Evolutionary conservation across 2,797 vertebrate species (phyloP).

Genomic region (Holocentrus rufus): DNA sequence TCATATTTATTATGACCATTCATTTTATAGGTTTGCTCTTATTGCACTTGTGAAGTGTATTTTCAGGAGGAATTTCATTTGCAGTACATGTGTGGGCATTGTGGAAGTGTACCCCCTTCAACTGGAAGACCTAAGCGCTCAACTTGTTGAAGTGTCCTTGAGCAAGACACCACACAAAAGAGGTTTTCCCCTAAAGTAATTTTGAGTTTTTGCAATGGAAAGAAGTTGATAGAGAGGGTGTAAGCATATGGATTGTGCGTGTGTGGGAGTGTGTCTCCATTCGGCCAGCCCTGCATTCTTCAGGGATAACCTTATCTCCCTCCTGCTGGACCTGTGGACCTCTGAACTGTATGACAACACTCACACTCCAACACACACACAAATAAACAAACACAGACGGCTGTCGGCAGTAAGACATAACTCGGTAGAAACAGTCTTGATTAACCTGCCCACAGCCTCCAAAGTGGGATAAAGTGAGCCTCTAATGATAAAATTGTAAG

Average conservation of each 20-base stretch:
- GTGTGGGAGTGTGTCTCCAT: conserved; percentile 60
- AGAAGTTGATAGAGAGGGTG: conserved; percentile 2
- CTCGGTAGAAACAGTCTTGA: neutral
- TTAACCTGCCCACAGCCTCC: neutral
- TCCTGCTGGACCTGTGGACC: conserved; percentile 70
- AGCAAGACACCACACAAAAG: neutral
- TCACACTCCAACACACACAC: neutral
- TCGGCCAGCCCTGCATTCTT: conserved; percentile 73
- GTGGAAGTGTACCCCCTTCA: too few species aligned
- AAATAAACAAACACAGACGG: conserved; percentile 1
- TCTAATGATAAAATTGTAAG: neutral
- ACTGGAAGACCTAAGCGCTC: too few species aligned
- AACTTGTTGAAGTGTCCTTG: too few species aligned
- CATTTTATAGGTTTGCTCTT: too few species aligned
- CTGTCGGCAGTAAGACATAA: neutral
- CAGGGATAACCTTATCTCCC: conserved; percentile 80
- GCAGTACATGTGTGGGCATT: too few species aligned
- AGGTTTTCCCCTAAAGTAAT: conserved; percentile 25
- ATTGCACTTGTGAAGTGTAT: too few species aligned
- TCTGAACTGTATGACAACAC: conserved; percentile 54
- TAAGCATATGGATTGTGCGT: conserved; percentile 31
- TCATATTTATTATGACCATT: too few species aligned
- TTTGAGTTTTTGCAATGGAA: conserved; percentile 16
- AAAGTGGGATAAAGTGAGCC: neutral
- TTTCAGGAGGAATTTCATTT: too few species aligned